Conservation (phyloP, 2,113 vertebrate genomes). For the Plecturocebus donacophilus region DNA sequence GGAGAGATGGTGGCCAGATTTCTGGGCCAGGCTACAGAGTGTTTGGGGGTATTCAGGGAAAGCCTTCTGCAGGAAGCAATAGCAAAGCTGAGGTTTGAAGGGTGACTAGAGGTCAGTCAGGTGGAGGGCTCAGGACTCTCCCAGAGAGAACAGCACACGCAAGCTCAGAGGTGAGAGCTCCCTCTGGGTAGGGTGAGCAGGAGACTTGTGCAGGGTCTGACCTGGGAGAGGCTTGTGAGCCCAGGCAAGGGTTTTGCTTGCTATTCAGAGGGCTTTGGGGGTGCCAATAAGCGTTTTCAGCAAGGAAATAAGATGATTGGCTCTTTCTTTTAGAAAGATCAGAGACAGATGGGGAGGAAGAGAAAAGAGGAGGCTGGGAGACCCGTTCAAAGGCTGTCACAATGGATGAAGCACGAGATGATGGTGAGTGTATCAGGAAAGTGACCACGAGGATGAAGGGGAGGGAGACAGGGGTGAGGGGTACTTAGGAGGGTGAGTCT, state of each 20-base stretch:
- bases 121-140: neutral
- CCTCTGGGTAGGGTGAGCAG: neutral
- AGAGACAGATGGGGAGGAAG: neutral
- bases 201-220: accelerated
- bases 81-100: neutral
- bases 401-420: neutral
- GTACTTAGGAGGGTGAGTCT: neutral
- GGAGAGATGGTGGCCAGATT: accelerated
- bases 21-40: neutral
- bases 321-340: neutral
- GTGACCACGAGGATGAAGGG: neutral
- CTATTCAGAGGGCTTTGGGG: neutral
- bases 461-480: no score
- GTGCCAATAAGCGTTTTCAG: neutral
- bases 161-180: neutral
- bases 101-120: neutral
- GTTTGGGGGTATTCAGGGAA: neutral
- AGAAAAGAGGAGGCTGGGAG: neutral
- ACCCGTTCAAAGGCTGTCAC: neutral
- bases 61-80: neutral
- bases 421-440: neutral
- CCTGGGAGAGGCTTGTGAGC: neutral
- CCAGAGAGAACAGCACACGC: neutral
- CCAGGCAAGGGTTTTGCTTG: neutral
- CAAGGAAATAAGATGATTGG: neutral